phyloP scores from a whole-genome alignment of 2,113 vertebrate species.

The Damaliscus lunatus region DNA sequence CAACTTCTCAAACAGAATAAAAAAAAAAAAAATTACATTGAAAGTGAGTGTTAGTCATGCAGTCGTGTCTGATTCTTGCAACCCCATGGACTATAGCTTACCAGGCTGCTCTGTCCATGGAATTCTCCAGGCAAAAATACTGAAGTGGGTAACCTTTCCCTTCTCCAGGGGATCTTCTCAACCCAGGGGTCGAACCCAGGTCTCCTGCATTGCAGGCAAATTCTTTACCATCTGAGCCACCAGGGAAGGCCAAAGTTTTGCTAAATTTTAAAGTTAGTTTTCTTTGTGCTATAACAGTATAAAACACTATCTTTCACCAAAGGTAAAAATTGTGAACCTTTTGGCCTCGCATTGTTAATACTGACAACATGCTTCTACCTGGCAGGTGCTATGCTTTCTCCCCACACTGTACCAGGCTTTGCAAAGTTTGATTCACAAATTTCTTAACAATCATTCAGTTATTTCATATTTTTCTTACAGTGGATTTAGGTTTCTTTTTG shows the following conservation, averaged over 20 bases:
- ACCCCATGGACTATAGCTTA: background rate
- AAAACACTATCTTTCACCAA: background rate
- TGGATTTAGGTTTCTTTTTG: background rate
- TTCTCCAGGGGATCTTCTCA: background rate
- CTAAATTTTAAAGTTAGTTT: background rate
- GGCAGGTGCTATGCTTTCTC: background rate
- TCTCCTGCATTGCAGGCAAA: background rate
- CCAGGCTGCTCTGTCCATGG: background rate
- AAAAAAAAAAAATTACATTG: background rate
- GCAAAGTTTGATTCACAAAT: background rate
- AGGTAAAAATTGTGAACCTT: background rate
- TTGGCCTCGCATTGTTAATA: background rate
- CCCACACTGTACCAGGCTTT: background rate
- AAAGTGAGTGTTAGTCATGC: background rate
- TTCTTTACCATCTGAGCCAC: background rate
- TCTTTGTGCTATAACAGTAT: background rate
- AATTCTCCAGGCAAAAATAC: background rate
- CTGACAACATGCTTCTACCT: background rate
- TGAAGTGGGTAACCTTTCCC: background rate
- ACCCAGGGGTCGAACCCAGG: background rate
- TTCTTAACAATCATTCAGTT: background rate
- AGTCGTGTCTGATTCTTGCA: background rate
- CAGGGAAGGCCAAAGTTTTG: background rate
- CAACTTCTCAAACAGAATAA: background rate
- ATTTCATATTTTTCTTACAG: background rate